Base-by-base conservation (phyloP, 2,797 vertebrate genomes). In the Epinephelus awoara region DNA sequence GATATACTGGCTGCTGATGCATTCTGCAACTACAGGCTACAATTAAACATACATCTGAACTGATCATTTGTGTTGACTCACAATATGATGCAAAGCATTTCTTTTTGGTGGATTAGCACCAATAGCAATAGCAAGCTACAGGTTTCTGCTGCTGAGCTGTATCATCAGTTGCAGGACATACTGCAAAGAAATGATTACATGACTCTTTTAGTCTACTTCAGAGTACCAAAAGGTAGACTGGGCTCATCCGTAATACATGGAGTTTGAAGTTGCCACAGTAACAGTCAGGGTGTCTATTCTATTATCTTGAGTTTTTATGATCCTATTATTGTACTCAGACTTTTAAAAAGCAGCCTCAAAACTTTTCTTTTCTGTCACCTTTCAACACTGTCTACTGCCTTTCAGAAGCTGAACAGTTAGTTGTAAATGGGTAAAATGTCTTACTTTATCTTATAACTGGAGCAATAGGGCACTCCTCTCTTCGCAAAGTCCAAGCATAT, bases 201-300 rank as follows among this genome's bases (percentile, higher is more conserved):
- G 9, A 54, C 9, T 34, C 21, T 23, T 44, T 6, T 23, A n/a
- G 19, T 50, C 1, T 8, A 42, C 34, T 21, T 1, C 4, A 27
- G 8, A 59, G 59, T 2, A 6, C 10, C 10, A 44, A 23, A 52
- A 64, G 49, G 5, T 17, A 15, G 15, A 18, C 15, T 47, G 18
- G 46, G 13, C 56, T 52, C 64, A 46, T 40, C 2, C 15, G 25
- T 38, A 11, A 59, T 51, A 29, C 3, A 27, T 21, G 19, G 12
- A 18, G 64, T 61, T 54, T 52, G 25, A n/a, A 2, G 27, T 69
- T 69, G 29, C 58, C 50, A 49, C 15, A 56, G 51, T 70, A 69
- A 64, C 51, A 18, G 14, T 42, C 9, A 42, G 18, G n/a, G n/a
- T 25, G 38, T 38, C n/a, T n/a, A n/a, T n/a, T n/a, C 15, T n/a